Base-by-base conservation (phyloP, 2,113 vertebrate genomes). In the Pyxicephalus adspersus region DNA sequence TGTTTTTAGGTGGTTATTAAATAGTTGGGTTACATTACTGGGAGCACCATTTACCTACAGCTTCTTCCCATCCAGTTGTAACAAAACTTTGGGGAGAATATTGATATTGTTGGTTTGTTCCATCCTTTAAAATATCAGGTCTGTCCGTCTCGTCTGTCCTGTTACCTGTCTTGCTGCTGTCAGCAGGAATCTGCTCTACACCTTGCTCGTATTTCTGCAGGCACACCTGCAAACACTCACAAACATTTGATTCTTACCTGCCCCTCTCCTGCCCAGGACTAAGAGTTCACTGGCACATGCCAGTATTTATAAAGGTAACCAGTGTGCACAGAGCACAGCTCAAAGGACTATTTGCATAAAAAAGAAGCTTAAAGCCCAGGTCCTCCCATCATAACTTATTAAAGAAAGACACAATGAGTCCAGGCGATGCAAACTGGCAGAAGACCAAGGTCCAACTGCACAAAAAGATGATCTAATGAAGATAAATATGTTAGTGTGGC, bases 361-460 rank as follows among this genome's bases (percentile, higher is more conserved):
- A 18, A 65, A 31, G 17, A 18, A 54, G 9, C 20, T 23, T 17
- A 4, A 58, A 38, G 23, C n/a, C 25, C 20, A 18, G 55, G 26
- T 11, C 75, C 75, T 5, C 60, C 75, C 75, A 11, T 63, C 61
- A 52, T 15, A n/a, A 51, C 64, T 64, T 13, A 45, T 45, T 45
- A 45, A 45, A 51, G 66, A 16, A 70, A 70, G 45, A 52, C 23
- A 9, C 23, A 25, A 19, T 28, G 6, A 70, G 16, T 45, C 92
- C 93, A 94, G 73, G 93, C 85, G 0, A 88, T 95, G 45, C 88
- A 89, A 81, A 96, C 83, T 0, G 70, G 5, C 2, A 96, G 84
- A 3, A 19, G 8, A n/a, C 28, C 68, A 72, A 55, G 50, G 4
- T 72, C 2, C 52, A n/a, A 38, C 25, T 70, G 25, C 23, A 70